Percentiles rank a stretch among this genome's conserved stretches.
Evolutionary conservation across 2,113 vertebrate species (phyloP).

Genomic region (Manacus vitellinus): DNA sequence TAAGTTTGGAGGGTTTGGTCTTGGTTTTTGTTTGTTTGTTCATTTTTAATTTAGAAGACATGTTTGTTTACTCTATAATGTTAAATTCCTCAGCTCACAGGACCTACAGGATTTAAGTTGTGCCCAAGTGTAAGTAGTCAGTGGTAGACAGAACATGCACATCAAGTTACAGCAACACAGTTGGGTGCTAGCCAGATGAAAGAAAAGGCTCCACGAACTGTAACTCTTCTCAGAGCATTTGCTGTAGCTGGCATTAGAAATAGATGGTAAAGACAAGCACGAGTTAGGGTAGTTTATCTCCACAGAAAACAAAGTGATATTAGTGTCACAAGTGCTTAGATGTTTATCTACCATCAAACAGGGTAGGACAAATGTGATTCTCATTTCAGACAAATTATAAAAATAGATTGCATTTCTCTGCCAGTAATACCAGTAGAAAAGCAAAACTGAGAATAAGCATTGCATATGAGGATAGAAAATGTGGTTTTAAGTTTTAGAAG

Average conservation of each 20-base stretch:
- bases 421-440: background rate
- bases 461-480: background rate
- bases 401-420: constrained; percentile 5
- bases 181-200: background rate
- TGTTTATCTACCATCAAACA: background rate
- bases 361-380: background rate
- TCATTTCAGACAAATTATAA: background rate
- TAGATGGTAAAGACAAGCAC: background rate
- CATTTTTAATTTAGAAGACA: background rate
- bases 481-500: background rate
- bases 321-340: background rate
- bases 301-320: background rate
- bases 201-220: background rate
- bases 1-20: background rate
- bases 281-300: background rate
- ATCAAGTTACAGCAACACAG: background rate
- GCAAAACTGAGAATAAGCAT: background rate
- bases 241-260: background rate
- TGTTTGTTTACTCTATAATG: background rate
- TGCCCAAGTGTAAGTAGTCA: background rate
- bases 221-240: background rate
- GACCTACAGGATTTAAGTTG: background rate
- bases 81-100: background rate
- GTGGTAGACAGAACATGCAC: background rate
- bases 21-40: no score